A percentile compares a stretch with the other conserved stretches of the same genome.
Conservation (phyloP, 2,888 invertebrate genomes). For the Macaria liturata region DNA sequence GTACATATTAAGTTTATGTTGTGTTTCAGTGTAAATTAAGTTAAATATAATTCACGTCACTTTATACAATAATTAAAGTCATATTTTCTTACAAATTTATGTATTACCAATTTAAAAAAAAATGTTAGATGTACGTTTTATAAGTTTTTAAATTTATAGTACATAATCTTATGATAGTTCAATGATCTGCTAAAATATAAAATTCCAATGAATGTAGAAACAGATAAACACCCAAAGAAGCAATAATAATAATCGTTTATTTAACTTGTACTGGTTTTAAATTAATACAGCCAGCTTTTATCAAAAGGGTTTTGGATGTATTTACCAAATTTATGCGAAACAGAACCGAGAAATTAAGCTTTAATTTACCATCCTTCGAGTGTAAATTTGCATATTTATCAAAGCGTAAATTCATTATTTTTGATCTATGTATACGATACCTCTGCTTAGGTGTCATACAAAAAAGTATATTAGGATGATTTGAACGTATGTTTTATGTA, state of each 20-base stretch:
- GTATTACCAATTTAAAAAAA: too few relatives aligned
- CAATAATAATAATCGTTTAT: slow-evolving; percentile 46
- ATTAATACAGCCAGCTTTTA: slow-evolving; percentile 51
- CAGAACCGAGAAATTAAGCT: slow-evolving; percentile 70
- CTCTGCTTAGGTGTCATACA: background rate
- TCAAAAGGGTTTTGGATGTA: slow-evolving; percentile 60
- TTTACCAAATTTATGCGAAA: slow-evolving; percentile 70
- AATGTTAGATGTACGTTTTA: too few relatives aligned
- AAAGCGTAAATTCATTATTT: slow-evolving; percentile 62
- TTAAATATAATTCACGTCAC: too few relatives aligned
- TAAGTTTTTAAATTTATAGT: too few relatives aligned
- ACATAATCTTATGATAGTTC: too few relatives aligned
- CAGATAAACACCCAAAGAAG: slow-evolving; percentile 26
- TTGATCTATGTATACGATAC: slow-evolving; percentile 45
- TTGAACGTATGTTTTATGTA: too few relatives aligned
- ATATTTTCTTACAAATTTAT: too few relatives aligned
- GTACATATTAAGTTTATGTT: too few relatives aligned
- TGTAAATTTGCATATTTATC: slow-evolving; percentile 72
- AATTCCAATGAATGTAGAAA: background rate
- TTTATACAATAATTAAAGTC: too few relatives aligned
- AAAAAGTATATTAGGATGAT: too few relatives aligned
- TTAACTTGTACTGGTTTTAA: slow-evolving; percentile 50
- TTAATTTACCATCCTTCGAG: slow-evolving; percentile 68
- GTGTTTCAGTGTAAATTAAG: too few relatives aligned
- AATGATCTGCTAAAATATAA: too few relatives aligned